Evolutionary conservation across 2,888 invertebrate genomes (phyloP).

Genomic region (Mellilla xanthometata): DNA sequence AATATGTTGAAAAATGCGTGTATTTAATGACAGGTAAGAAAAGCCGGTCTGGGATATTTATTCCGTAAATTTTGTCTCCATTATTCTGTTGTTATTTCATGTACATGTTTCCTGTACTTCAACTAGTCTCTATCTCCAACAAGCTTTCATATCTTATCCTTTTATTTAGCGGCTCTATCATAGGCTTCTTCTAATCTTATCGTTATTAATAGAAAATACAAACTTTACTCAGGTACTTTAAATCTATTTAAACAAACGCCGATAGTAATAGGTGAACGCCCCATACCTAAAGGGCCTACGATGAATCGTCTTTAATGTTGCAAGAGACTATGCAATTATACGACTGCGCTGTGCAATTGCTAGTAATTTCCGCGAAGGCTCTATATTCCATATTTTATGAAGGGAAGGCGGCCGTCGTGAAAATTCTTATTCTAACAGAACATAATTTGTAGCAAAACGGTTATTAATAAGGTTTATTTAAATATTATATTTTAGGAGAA

Average conservation of each 20-base stretch:
- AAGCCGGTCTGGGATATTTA: no score
- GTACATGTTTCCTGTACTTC: no score
- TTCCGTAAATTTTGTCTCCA: no score
- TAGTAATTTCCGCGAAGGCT: conserved; percentile 5
- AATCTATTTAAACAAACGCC: conserved; percentile 30
- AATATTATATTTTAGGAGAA: no score
- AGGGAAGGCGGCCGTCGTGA: neutral
- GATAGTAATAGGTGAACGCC: conserved; percentile 18
- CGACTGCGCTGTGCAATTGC: conserved; percentile 8
- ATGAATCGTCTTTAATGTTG: conserved; percentile 15
- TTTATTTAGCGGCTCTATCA: conserved; percentile 26
- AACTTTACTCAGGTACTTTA: conserved; percentile 34
- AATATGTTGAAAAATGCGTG: no score
- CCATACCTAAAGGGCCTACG: conserved; percentile 14
- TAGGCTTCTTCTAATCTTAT: conserved; percentile 45
- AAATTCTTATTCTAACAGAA: neutral
- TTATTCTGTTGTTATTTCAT: no score
- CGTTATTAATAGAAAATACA: conserved; percentile 39
- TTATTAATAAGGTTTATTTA: no score
- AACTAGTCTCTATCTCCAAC: no score
- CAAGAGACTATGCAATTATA: conserved; percentile 8
- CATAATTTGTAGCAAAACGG: no score
- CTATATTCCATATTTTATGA: conserved; percentile 6
- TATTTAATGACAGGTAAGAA: no score
- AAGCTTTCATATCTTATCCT: conserved; percentile 37